Evolutionary conservation across 2,113 vertebrate genomes (phyloP).

Genomic region (Macrotis lagotis): DNA sequence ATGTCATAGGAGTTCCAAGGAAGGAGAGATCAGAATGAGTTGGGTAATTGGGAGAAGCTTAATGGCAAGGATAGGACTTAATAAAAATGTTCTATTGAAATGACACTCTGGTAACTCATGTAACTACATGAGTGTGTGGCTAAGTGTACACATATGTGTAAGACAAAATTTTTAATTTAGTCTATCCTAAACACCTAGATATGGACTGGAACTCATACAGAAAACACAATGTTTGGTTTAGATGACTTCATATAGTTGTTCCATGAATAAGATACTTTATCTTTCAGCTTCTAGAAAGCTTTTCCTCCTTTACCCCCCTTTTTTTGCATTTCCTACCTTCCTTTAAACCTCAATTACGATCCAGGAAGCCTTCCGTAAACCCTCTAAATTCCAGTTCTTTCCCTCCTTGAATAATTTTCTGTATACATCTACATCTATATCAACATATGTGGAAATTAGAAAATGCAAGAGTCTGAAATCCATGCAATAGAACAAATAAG

Average conservation of each 20-base stretch:
- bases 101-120: no score
- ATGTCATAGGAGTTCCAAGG: background rate
- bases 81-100: no score
- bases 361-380: background rate
- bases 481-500: background rate
- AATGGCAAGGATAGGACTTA: background rate
- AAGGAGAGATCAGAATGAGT: background rate
- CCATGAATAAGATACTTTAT: background rate
- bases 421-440: background rate
- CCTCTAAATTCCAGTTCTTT: background rate
- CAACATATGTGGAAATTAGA: background rate
- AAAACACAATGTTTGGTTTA: background rate
- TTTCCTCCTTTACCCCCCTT: background rate
- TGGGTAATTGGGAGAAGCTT: background rate
- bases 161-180: background rate
- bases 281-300: background rate
- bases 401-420: background rate
- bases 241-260: background rate
- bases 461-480: background rate
- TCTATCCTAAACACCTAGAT: background rate
- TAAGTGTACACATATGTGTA: background rate
- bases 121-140: background rate
- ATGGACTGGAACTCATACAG: background rate
- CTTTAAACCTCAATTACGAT: background rate
- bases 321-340: background rate